Evolutionary conservation across 2,113 vertebrate genomes (phyloP).

Genomic region (Castor canadensis): DNA sequence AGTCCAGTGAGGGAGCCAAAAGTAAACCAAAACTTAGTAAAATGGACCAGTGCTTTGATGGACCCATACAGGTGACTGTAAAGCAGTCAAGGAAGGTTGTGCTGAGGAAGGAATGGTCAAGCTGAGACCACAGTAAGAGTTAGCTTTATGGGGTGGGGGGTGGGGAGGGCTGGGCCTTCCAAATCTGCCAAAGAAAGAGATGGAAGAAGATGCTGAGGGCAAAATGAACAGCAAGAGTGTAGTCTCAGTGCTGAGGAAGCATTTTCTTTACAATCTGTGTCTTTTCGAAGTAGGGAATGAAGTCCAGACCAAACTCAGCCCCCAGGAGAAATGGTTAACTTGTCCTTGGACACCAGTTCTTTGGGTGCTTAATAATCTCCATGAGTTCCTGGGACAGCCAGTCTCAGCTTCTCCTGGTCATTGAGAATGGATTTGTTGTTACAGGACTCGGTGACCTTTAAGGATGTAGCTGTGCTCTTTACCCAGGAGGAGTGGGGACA

Average conservation of each 20-base stretch:
- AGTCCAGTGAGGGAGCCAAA: neutral
- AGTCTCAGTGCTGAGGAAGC: neutral
- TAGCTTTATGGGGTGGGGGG: neutral
- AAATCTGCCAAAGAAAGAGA: too few relatives aligned
- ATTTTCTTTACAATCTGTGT: neutral
- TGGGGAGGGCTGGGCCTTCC: neutral
- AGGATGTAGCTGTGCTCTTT: conserved; percentile 71
- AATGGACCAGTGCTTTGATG: neutral
- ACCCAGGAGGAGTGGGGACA: conserved; percentile 69
- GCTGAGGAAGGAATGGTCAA: neutral
- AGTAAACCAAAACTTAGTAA: neutral
- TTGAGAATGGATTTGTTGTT: conserved; percentile 23
- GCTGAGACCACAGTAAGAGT: neutral
- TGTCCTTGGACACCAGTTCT: neutral
- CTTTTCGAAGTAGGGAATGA: neutral
- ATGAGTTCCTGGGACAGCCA: neutral
- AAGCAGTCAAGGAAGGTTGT: neutral
- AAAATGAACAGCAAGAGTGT: neutral
- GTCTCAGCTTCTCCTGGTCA: neutral
- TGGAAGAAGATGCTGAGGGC: neutral
- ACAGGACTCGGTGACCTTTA: conserved; percentile 68
- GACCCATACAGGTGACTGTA: accelerated
- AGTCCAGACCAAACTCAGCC: neutral
- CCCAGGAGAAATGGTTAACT: neutral
- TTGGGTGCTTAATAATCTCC: neutral